Base-by-base conservation (phyloP, 2,113 vertebrate genomes). In the Carassius carassius region DNA sequence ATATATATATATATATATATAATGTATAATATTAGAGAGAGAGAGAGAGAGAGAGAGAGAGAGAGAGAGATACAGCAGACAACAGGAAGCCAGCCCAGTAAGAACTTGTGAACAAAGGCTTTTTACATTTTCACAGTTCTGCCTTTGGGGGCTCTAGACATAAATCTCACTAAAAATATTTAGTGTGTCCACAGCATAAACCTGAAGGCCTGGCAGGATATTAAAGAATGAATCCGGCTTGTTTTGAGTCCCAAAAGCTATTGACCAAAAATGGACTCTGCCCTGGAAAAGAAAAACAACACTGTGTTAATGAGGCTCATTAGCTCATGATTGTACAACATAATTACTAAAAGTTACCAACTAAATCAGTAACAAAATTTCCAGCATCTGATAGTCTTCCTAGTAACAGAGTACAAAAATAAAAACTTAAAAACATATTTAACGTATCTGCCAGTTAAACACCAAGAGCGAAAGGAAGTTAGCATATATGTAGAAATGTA, bases 401-500 rank as follows among this genome's bases (percentile, higher is more conserved):
- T 41, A 63, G 35, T 17, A 63, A 47, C 56, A 65, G 9, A 62
- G n/a, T 37, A 44, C 16, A 44, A 63, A 79, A 47, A 63, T 63
- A 51, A 76, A 76, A 23, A 80, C 5, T 13, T 65, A 23, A 79
- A 62, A 32, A 13, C 12, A 16, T 29, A 47, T 44, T 79, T 11
- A 79, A 44, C n/a, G 10, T 58, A 63, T 23, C 12, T 65, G 2
- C 41, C 41, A 51, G 62, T 35, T 67, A 81, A 69, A 81, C 16
- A 81, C 78, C 62, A 81, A 47, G n/a, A 65, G 58, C 60, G 13
- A 54, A 51, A 54, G 47, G 13, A 70, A 70, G 80, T 81, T 81
- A 69, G 63, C 62, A 80, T 65, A 80, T 41, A 35, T 49, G 84
- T 67, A 78, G 47, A 58, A 82, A 80, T 67, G 49, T 76, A 85